phyloP scores from a whole-genome alignment of 2,113 vertebrate species.

The Leptodactylus fuscus region DNA sequence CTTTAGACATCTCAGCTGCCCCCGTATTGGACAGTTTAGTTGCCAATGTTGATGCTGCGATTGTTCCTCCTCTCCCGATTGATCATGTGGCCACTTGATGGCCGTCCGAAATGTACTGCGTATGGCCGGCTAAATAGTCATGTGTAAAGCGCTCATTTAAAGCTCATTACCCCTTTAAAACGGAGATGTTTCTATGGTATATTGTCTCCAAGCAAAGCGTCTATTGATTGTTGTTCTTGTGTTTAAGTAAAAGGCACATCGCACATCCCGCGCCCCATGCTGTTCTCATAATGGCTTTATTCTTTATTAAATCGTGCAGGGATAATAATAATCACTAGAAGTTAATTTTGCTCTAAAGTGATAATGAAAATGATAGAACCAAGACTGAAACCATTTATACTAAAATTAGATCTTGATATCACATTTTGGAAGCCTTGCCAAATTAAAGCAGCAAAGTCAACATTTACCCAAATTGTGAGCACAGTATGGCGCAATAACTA shows the following conservation, averaged over 20 bases:
- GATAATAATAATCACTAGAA: constrained; percentile 69
- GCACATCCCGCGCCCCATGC: constrained; percentile 66
- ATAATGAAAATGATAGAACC: constrained; percentile 65
- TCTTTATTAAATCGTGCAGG: constrained; percentile 78
- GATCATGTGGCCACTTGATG: no score
- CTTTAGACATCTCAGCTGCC: no score
- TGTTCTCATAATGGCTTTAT: constrained; percentile 70
- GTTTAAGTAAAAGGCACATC: constrained; percentile 59
- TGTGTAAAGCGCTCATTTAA: not conserved
- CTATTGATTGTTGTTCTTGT: constrained; percentile 7
- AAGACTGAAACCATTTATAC: constrained; percentile 70
- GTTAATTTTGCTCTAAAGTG: constrained; percentile 68
- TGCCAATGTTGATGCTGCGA: no score
- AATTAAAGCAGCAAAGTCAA: constrained; percentile 76
- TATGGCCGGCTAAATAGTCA: no score
- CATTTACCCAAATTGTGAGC: constrained; percentile 71
- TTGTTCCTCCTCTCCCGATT: no score
- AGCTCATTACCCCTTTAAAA: not conserved
- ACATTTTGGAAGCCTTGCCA: constrained; percentile 83
- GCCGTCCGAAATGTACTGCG: no score
- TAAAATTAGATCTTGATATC: constrained; percentile 86
- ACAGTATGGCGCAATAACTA: constrained; percentile 74
- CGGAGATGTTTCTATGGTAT: not conserved
- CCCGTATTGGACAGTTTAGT: no score
- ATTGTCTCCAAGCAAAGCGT: not conserved